phyloP scores from a whole-genome alignment of 2,888 invertebrate species.

The Cephus nigrinus region DNA sequence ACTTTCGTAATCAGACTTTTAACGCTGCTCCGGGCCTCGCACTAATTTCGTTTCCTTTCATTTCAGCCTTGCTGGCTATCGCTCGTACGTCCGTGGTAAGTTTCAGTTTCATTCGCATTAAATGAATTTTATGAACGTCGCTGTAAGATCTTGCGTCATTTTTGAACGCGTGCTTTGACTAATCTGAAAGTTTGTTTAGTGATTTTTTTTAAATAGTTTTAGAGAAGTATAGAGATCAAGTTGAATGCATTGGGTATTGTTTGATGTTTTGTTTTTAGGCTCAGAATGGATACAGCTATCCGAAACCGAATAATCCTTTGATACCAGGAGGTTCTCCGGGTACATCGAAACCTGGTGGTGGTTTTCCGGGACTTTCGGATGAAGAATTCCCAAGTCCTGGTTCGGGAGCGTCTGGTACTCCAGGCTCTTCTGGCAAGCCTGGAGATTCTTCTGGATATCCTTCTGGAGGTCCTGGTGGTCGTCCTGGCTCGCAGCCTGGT shows the following conservation, averaged over 20 bases:
- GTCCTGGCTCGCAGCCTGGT: slow-evolving; percentile 22
- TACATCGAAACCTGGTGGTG: slow-evolving; percentile 41
- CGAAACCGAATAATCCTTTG: slow-evolving; percentile 75
- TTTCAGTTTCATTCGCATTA: slow-evolving; percentile 22
- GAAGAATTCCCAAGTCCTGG: slow-evolving; percentile 22
- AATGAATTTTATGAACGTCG: not conserved
- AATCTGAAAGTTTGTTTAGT: too few relatives aligned
- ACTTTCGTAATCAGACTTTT: slow-evolving; percentile 28
- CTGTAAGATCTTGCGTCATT: not conserved
- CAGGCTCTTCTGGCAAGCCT: slow-evolving; percentile 36
- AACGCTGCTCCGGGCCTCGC: slow-evolving; percentile 17
- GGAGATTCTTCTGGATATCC: slow-evolving; percentile 37
- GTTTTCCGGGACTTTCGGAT: slow-evolving; percentile 24
- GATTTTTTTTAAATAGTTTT: too few relatives aligned
- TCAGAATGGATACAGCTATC: slow-evolving; percentile 82
- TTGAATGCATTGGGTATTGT: not conserved
- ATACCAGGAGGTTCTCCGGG: slow-evolving; percentile 52
- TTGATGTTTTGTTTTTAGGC: slow-evolving; percentile 63
- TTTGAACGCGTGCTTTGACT: too few relatives aligned
- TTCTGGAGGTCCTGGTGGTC: slow-evolving; percentile 37
- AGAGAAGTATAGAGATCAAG: too few relatives aligned
- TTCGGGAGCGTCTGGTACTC: slow-evolving; percentile 27
- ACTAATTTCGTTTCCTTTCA: slow-evolving; percentile 36
- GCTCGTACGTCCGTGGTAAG: slow-evolving; percentile 55
- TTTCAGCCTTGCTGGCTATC: slow-evolving; percentile 60